phyloP scores from a whole-genome alignment of 2,113 vertebrate species.

The Plecturocebus donacophilus region DNA sequence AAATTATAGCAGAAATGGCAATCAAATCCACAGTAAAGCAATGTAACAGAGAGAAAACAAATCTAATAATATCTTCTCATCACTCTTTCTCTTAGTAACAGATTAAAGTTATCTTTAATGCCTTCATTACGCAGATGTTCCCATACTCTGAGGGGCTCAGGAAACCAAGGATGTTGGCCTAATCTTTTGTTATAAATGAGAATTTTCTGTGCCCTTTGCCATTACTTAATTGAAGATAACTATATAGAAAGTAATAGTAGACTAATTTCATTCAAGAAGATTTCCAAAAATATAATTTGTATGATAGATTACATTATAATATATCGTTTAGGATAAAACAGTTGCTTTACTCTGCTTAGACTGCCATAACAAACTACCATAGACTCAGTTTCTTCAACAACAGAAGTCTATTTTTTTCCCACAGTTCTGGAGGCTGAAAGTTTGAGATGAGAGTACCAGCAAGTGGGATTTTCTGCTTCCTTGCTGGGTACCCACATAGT shows the following conservation, averaged over 20 bases:
- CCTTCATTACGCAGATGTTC: background rate
- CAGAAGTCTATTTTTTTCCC: background rate
- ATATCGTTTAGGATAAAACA: background rate
- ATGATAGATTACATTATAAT: background rate
- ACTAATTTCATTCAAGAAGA: background rate
- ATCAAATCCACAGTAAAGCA: background rate
- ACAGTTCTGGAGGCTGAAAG: background rate
- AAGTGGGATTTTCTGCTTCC: background rate
- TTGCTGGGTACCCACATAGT: fast-evolving
- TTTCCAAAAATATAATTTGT: background rate
- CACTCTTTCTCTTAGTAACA: background rate
- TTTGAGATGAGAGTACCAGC: background rate
- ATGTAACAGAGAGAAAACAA: background rate
- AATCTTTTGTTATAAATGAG: background rate
- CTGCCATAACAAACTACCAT: background rate
- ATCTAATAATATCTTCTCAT: background rate
- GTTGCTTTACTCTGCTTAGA: background rate
- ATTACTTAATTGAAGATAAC: background rate
- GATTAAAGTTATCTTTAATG: background rate
- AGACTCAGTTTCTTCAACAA: background rate
- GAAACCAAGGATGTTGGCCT: background rate
- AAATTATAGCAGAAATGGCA: constrained; percentile 36
- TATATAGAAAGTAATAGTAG: background rate
- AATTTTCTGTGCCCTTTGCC: background rate
- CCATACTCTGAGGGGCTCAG: background rate